phyloP scores from a whole-genome alignment of 1,140 invertebrate species.

The Anastatus disparis region DNA sequence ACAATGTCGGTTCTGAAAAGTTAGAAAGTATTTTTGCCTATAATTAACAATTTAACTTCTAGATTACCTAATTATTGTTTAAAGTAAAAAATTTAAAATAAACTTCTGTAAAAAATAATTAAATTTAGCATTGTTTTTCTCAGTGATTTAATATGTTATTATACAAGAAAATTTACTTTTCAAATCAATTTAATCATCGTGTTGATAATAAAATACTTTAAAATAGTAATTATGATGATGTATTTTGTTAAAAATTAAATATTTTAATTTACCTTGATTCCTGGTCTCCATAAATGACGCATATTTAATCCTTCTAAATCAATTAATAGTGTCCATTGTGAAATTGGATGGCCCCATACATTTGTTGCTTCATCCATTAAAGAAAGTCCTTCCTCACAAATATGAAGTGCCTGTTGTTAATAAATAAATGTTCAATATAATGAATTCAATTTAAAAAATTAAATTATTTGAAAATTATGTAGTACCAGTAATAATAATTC shows the following conservation, averaged over 20 bases:
- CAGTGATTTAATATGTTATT: too few relatives aligned
- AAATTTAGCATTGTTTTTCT: too few relatives aligned
- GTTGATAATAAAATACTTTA: not conserved
- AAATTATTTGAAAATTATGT: not conserved
- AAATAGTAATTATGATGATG: not conserved
- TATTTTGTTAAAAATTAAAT: too few relatives aligned
- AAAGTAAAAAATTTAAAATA: too few relatives aligned
- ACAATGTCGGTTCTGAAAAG: too few relatives aligned
- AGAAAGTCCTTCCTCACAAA: constrained; percentile 86
- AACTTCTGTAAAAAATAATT: too few relatives aligned
- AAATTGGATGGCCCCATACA: constrained; percentile 79
- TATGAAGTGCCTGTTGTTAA: constrained; percentile 76
- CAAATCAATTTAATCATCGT: constrained; percentile 36
- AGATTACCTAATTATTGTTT: too few relatives aligned
- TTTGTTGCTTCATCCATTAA: constrained; percentile 86
- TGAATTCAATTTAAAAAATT: not conserved
- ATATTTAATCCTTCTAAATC: constrained; percentile 95
- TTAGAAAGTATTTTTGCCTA: too few relatives aligned
- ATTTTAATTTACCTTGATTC: constrained; percentile 78
- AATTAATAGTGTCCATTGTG: constrained; percentile 90
- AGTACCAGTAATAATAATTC: constrained; percentile 86
- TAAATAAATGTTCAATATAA: not conserved
- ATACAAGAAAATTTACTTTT: too few relatives aligned
- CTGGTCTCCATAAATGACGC: constrained; percentile 94
- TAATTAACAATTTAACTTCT: too few relatives aligned